A percentile compares a stretch with the other conserved stretches of the same genome.
phyloP scores from a whole-genome alignment of 1,140 invertebrate genomes.

The Varroa destructor region DNA sequence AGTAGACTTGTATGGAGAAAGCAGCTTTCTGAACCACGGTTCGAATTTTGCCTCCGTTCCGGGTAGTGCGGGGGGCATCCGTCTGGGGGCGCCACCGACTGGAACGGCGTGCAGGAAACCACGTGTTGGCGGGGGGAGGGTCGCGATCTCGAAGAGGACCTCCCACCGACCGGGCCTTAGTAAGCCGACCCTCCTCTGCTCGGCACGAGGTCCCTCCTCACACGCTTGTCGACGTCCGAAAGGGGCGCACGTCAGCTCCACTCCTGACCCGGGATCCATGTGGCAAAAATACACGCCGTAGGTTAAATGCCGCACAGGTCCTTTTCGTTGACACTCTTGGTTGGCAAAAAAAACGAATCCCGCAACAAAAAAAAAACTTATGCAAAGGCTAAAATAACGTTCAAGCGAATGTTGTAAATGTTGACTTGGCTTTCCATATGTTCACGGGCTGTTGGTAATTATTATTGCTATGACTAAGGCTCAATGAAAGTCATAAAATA shows the following conservation, averaged over 20 bases:
- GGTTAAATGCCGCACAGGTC: too few species aligned
- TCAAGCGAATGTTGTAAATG: too few species aligned
- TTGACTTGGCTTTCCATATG: too few species aligned
- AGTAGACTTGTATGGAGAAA: too few species aligned
- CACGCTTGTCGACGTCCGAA: background rate
- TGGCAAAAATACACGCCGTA: too few species aligned
- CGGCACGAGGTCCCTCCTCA: background rate
- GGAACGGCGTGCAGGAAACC: conserved; percentile 22
- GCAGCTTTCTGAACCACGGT: background rate
- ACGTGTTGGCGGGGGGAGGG: conserved; percentile 20
- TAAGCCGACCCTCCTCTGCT: background rate
- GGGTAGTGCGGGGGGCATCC: conserved; percentile 10
- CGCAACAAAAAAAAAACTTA: too few species aligned
- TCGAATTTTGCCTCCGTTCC: conserved; percentile 16
- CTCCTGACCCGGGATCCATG: background rate
- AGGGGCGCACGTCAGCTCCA: conserved; percentile 1
- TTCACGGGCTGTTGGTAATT: too few species aligned
- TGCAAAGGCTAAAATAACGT: too few species aligned
- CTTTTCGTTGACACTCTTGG: too few species aligned
- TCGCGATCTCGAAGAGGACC: conserved; percentile 10
- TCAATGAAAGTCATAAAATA: too few species aligned
- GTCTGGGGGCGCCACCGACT: conserved; percentile 10
- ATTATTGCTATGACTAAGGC: too few species aligned
- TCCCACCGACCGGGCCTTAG: conserved; percentile 27
- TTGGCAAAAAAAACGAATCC: too few species aligned